Evolutionary conservation across 2,113 vertebrate species (phyloP).

Genomic region (Cinclus cinclus): DNA sequence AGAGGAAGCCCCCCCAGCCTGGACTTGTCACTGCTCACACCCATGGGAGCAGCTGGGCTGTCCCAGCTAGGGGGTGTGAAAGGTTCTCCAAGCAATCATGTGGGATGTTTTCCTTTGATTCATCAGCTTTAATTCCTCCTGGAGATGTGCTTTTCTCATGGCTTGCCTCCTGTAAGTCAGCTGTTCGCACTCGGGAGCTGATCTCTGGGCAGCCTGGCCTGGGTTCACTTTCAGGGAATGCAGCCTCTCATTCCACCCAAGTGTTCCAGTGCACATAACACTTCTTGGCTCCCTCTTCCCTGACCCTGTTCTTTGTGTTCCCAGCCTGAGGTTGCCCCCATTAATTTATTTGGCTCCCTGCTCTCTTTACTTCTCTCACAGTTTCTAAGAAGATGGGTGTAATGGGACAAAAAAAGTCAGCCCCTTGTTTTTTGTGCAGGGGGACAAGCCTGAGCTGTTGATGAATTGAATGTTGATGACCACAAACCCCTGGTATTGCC

Average conservation of each 20-base stretch:
- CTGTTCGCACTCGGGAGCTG: background rate
- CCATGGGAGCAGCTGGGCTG: background rate
- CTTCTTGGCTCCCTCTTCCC: background rate
- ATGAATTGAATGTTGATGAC: background rate
- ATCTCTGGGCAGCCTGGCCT: background rate
- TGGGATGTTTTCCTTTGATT: background rate
- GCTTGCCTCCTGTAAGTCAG: background rate
- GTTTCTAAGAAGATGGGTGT: background rate
- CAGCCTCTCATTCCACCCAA: background rate
- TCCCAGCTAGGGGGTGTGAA: background rate
- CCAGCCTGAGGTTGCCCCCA: background rate
- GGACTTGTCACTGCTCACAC: too few species aligned
- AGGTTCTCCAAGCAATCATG: background rate
- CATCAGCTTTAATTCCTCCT: background rate
- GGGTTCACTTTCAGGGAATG: background rate
- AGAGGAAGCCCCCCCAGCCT: background rate
- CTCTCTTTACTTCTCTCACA: constrained; percentile 17
- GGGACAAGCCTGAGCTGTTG: background rate
- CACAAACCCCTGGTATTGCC: background rate
- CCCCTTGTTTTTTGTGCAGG: background rate
- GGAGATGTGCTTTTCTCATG: background rate
- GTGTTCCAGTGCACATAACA: accelerated
- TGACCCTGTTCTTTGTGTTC: background rate
- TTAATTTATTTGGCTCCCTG: accelerated
- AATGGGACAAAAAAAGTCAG: background rate